Base-by-base conservation (phyloP, 2,888 invertebrate genomes). In the Anodontia alba region DNA sequence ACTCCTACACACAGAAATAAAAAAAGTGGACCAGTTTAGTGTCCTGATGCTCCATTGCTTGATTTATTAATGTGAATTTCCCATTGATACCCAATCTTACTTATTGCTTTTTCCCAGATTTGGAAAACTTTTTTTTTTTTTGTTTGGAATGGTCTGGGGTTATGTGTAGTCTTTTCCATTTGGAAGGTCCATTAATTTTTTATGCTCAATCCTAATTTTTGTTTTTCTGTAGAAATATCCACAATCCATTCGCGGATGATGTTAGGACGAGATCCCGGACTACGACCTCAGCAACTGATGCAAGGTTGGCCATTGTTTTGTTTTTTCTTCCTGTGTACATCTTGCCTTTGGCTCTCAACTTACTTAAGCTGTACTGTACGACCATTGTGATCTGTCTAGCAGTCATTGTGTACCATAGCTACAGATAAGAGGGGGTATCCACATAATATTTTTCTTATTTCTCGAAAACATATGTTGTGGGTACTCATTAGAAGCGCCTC, bases 161-260 rank as follows among this genome's bases (percentile, higher is more conserved):
- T 33, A 17, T 62, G 62, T 29, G 17, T 62, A 1, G 62, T 62
- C 62, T 62, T 31, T 20, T 10, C 20, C 57, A 57, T 57, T 8
- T 10, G 17, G 29, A 5, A 23, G 8, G 17, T 7, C 17, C 17
- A 26, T 57, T 57, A 57, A 33, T 62, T 26, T 26, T 20, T 54
- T 26, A 23, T 26, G 17, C 20, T 46, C 17, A 46, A 46, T 15
- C n/a, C 3, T 46, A 12, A 46, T 46, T 46, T 54, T 26, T 62
- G 62, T 62, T 62, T 12, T 33, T 62, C 33, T 62, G 62, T 62
- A 85, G 85, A 75, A 81, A 82, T 71, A 85, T 85, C 66, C 85
- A 85, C 82, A 85, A 85, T 71, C 85, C 85, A 20, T 85, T 76
- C 71, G 78, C 80, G 38, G 49, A 76, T 3, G 85, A 85, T 71